A percentile compares a stretch with the other conserved stretches of the same genome.
Conservation (phyloP, 2,113 vertebrate species). For the Glaucomys volans region DNA sequence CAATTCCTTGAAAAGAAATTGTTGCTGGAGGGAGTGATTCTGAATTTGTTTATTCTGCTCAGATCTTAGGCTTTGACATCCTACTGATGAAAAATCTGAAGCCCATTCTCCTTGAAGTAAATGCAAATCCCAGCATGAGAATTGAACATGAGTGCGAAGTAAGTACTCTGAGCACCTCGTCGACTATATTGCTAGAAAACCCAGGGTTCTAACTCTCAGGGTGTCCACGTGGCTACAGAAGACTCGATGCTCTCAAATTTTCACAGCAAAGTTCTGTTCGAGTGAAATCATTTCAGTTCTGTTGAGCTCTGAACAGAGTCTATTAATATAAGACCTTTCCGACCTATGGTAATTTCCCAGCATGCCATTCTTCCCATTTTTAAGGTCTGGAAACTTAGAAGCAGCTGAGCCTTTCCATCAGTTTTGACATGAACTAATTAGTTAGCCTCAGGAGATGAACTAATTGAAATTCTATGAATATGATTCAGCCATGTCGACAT, state of each 20-base stretch:
- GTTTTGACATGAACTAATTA: constrained; percentile 85
- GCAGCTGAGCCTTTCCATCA: constrained; percentile 84
- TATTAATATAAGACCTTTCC: constrained; percentile 79
- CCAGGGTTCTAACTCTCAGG: background rate
- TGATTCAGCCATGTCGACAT: constrained; percentile 79
- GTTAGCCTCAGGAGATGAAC: constrained; percentile 82
- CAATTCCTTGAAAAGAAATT: constrained; percentile 25
- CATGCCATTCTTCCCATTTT: constrained; percentile 82
- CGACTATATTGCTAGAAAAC: background rate
- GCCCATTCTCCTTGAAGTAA: constrained; percentile 97
- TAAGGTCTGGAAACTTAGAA: constrained; percentile 78
- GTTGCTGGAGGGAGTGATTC: constrained; percentile 71
- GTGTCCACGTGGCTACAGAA: background rate
- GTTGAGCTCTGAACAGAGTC: constrained; percentile 79
- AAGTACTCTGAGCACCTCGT: constrained; percentile 56
- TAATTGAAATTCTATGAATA: constrained; percentile 84
- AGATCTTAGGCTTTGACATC: constrained; percentile 99
- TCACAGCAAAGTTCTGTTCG: background rate
- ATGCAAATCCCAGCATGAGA: constrained; percentile 98
- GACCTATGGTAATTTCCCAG: constrained; percentile 81
- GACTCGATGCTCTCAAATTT: background rate
- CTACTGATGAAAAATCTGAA: constrained; percentile 98
- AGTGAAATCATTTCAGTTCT: constrained; percentile 46
- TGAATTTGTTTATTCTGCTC: constrained; percentile 73
- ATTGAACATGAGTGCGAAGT: constrained; percentile 98